These are phyloP conservation scores for Sternotherus odoratus DNA, from an alignment of 2,797 vertebrate species.

Conservation along the genomic window DNA sequence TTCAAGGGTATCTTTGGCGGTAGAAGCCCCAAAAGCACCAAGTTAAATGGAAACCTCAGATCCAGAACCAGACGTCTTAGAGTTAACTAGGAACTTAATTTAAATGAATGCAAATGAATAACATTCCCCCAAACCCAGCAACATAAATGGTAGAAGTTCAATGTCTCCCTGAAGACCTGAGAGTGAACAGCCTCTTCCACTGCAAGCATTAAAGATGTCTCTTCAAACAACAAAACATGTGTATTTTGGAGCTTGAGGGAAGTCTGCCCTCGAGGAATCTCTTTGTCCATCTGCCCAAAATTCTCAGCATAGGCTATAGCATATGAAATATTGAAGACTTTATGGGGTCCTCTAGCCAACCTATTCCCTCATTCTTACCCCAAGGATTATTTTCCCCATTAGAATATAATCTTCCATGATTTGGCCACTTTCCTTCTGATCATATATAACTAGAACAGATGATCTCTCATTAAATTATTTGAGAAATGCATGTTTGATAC, in stretches of 20 bases:
- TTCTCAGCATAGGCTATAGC: slow-evolving; percentile 56
- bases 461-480: slow-evolving; percentile 73
- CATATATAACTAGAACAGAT: slow-evolving; percentile 57
- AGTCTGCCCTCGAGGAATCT: slow-evolving; percentile 63
- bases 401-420: slow-evolving; percentile 37
- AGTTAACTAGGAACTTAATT: slow-evolving; percentile 50
- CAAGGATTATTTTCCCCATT: slow-evolving; percentile 60
- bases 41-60: slow-evolving; percentile 41
- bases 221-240: neutral
- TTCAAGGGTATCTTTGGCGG: neutral
- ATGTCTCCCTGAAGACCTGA: neutral
- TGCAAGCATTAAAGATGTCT: slow-evolving; percentile 47
- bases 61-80: slow-evolving; percentile 55
- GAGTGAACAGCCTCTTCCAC: slow-evolving; percentile 52
- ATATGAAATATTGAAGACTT: slow-evolving; percentile 54
- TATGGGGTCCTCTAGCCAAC: slow-evolving; percentile 51
- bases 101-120: slow-evolving; percentile 30
- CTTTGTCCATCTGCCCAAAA: slow-evolving; percentile 69
- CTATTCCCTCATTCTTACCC: slow-evolving; percentile 59
- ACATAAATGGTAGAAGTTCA: slow-evolving; percentile 54
- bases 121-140: neutral
- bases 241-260: slow-evolving; percentile 52
- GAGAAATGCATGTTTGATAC: slow-evolving; percentile 69
- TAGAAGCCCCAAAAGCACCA: slow-evolving; percentile 45
- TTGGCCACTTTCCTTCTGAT: slow-evolving; percentile 65